These are phyloP conservation scores for Callopanchax toddi DNA, from an alignment of 2,113 vertebrate species.

Conservation along the genomic window DNA sequence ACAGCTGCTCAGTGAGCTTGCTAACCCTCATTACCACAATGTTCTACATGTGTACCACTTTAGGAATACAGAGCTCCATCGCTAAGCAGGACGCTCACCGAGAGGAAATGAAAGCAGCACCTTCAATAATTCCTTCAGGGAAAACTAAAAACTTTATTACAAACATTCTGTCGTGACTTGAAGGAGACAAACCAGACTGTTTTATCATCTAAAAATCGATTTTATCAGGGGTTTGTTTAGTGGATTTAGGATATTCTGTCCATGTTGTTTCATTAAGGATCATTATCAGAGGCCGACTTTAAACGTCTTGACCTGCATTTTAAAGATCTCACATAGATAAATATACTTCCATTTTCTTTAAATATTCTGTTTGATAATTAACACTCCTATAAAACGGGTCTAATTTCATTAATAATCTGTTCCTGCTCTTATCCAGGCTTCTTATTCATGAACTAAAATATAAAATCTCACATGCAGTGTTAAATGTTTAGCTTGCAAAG, in stretches of 20 bases:
- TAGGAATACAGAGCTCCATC: conserved; percentile 48
- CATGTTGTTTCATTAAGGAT: not conserved
- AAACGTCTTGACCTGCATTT: not conserved
- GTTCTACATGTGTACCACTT: conserved; percentile 72
- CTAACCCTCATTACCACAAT: conserved; percentile 71
- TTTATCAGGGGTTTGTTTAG: not conserved
- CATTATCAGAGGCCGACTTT: too few species aligned
- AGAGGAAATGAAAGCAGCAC: conserved; percentile 40
- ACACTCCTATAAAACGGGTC: too few species aligned
- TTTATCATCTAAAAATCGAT: conserved; percentile 21
- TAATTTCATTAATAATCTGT: too few species aligned
- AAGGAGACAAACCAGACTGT: not conserved
- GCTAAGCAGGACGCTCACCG: conserved; percentile 43
- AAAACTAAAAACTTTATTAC: conserved; percentile 27
- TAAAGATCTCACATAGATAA: too few species aligned
- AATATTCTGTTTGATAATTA: too few species aligned
- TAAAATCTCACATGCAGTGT: too few species aligned
- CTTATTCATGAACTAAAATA: too few species aligned
- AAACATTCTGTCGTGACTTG: conserved; percentile 1
- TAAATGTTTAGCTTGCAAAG: too few species aligned
- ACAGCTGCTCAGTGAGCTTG: conserved; percentile 72
- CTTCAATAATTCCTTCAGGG: conserved; percentile 21
- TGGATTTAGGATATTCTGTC: not conserved
- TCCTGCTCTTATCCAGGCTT: too few species aligned
- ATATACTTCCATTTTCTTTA: too few species aligned